These are phyloP conservation scores for Pachycephala philippinensis DNA, from an alignment of 2,113 vertebrate genomes.

Conservation along the genomic window DNA sequence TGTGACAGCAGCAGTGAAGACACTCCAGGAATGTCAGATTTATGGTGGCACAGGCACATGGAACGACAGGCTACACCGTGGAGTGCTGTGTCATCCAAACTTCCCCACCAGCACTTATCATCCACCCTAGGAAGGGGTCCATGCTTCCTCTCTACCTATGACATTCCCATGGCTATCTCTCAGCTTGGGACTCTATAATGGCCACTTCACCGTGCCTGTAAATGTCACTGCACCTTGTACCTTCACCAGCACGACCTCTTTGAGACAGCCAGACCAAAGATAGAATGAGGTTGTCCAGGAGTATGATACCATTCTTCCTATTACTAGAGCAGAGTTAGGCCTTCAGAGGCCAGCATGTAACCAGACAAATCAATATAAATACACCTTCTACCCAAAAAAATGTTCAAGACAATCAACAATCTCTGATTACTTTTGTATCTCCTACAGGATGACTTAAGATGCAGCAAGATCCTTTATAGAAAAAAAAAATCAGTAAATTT, in stretches of 20 bases:
- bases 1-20: neutral
- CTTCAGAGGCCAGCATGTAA: neutral
- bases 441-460: neutral
- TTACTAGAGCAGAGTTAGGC: neutral
- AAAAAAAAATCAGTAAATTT: neutral
- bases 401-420: neutral
- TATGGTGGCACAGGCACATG: neutral
- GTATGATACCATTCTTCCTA: neutral
- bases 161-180: neutral
- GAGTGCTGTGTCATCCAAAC: neutral
- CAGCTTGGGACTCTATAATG: neutral
- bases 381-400: neutral
- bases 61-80: rapidly evolving
- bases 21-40: neutral
- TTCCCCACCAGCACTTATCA: neutral
- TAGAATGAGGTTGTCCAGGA: neutral
- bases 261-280: neutral
- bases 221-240: neutral
- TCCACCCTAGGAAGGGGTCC: neutral
- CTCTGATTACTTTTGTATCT: neutral
- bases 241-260: neutral
- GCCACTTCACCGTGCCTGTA: neutral
- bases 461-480: neutral
- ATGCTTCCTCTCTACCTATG: neutral
- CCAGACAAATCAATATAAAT: neutral